Conservation (phyloP, 2,113 vertebrate species). For the Tursiops truncatus region DNA sequence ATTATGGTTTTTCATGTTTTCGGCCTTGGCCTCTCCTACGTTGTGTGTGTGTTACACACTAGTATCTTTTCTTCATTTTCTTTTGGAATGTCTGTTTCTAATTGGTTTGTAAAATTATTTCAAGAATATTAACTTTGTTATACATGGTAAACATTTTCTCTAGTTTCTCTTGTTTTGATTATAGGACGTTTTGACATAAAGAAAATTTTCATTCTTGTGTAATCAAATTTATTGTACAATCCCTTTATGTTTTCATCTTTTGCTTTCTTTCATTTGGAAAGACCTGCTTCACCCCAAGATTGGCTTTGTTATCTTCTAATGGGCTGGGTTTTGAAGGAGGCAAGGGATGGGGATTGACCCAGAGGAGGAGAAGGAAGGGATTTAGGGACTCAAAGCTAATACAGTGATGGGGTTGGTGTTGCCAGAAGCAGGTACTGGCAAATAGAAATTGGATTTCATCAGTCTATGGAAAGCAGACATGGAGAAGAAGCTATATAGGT, state of each 20-base stretch:
- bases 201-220: constrained; percentile 20
- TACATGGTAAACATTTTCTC: background rate
- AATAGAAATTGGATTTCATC: background rate
- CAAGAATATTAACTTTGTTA: constrained; percentile 38
- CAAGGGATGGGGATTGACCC: background rate
- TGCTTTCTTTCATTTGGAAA: constrained; percentile 5
- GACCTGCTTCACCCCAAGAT: background rate
- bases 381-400: background rate
- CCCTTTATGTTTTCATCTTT: background rate
- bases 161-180: constrained; percentile 1
- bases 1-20: background rate
- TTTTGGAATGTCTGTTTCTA: constrained; percentile 6
- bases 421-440: background rate
- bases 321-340: constrained; percentile 26
- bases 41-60: background rate
- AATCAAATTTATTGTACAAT: background rate
- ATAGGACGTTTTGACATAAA: background rate
- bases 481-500: background rate
- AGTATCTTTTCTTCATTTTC: background rate
- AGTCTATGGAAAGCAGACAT: background rate
- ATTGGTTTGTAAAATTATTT: constrained; percentile 47
- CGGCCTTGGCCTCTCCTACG: background rate
- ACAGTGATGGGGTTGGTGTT: background rate
- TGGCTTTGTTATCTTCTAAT: background rate
- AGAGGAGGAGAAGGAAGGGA: background rate